These are phyloP conservation scores for Pseudococcus longispinus DNA, from an alignment of 2,888 invertebrate species.

Conservation along the genomic window DNA sequence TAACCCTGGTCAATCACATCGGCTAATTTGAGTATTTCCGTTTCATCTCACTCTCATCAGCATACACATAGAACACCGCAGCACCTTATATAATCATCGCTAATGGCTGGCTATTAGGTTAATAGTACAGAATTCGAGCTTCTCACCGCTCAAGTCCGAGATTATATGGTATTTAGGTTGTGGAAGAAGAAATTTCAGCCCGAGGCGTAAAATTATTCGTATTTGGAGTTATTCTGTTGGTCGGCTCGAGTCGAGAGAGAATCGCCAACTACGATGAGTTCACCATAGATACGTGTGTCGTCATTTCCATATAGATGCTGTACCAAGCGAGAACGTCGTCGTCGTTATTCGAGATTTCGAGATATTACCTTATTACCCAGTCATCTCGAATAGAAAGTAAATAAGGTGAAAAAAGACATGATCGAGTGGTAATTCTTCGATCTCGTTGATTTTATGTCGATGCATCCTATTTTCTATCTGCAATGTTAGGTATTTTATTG, in stretches of 20 bases:
- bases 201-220: background rate
- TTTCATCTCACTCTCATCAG: background rate
- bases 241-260: background rate
- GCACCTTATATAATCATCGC: background rate
- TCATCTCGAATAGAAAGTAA: background rate
- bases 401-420: background rate
- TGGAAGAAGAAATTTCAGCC: constrained; percentile 1
- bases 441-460: too few relatives aligned
- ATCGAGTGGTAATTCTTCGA: background rate
- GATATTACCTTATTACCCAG: background rate
- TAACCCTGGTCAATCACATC: background rate
- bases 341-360: background rate
- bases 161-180: constrained; percentile 2
- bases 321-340: background rate
- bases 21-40: background rate
- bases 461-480: too few relatives aligned
- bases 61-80: background rate
- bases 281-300: background rate
- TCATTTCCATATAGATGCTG: background rate
- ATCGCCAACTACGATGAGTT: background rate
- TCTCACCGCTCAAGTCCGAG: background rate
- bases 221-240: background rate
- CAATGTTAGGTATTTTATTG: too few relatives aligned
- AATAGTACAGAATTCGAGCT: constrained; percentile 3
- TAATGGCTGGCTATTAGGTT: constrained; percentile 11